Base-by-base conservation (phyloP, 1,140 invertebrate genomes). In the Delia radicum region DNA sequence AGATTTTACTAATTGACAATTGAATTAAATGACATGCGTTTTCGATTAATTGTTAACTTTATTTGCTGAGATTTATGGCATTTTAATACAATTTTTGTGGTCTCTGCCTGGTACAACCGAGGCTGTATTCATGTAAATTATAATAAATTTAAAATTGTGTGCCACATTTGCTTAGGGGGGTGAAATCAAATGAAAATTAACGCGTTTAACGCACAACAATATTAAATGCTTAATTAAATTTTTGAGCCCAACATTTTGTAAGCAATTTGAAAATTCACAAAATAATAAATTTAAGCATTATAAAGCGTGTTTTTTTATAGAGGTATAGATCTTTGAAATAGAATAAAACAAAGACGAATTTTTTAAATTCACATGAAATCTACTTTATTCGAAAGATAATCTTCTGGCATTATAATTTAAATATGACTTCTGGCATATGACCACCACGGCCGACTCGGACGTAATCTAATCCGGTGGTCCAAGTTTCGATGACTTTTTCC, bases 1-100 rank as follows among this genome's bases (percentile, higher is more conserved):
- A 69, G 65, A 31, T 37, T 69, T 69, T 21, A 33, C 65, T 69
- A 69, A 69, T 69, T 69, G 65, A 69, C 65, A 69, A 69, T 69
- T 69, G 65, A 69, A 69, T 69, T 69, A 69, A 69, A 69, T 69
- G 65, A 69, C 65, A 69, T 69, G 29, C 18, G n/a, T 69, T 33
- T 69, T 33, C 65, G 65, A 69, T 69, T 69, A 69, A 69, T 69
- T 69, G 65, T 69, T 69, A 37, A n/a, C n/a, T 18, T 37, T 69
- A 15, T 69, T 33, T 55, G 29, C 21, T 18, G 31, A 69, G 29
- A 69, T 69, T 69, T 69, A 69, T 69, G 65, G 37, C 65, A 69
- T 33, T 69, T 69, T 69, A 69, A 69, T 24, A 69, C 29, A 69
- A 69, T 33, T 69, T 33, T 37, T 69, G 65, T 33, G 65, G 65